Percentiles rank a stretch among this genome's conserved stretches.
phyloP scores from a whole-genome alignment of 2,888 invertebrate genomes.

The Seladonia tumulorum region DNA sequence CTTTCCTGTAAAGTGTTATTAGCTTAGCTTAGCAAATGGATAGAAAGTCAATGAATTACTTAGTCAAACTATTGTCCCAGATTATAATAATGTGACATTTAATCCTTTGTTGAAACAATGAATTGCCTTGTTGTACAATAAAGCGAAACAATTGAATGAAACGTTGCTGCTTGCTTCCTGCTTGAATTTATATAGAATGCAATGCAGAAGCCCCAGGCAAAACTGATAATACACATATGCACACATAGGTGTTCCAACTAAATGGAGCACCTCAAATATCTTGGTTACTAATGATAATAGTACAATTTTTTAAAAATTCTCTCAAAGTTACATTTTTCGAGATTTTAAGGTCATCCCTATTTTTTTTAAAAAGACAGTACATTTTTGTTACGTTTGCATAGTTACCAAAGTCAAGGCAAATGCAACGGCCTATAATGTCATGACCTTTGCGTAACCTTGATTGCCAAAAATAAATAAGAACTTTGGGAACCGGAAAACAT shows the following conservation, averaged over 20 bases:
- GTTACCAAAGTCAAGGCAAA: not conserved
- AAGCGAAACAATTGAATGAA: slow-evolving; percentile 80
- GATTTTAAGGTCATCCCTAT: not conserved
- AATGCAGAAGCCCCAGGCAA: slow-evolving; percentile 62
- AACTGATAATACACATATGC: slow-evolving; percentile 30
- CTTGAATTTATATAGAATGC: slow-evolving; percentile 77
- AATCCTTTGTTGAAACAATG: slow-evolving; percentile 82
- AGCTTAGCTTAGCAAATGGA: slow-evolving; percentile 80
- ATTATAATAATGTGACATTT: slow-evolving; percentile 80
- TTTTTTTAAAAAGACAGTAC: not conserved
- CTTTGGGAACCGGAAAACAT: not conserved
- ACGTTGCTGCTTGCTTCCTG: slow-evolving; percentile 81
- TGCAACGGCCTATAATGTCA: not conserved
- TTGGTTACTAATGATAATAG: not conserved
- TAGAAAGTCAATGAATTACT: slow-evolving; percentile 77
- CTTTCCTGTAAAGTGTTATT: slow-evolving; percentile 78
- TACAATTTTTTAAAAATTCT: not conserved
- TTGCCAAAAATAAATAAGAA: not conserved
- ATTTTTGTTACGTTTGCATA: not conserved
- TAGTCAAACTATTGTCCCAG: slow-evolving; percentile 78
- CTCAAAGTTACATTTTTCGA: not conserved
- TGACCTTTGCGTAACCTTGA: not conserved
- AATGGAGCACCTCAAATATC: not conserved
- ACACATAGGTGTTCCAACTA: not conserved
- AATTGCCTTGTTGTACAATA: slow-evolving; percentile 83